phyloP scores from a whole-genome alignment of 2,888 invertebrate species.

The Glomeris marginata region DNA sequence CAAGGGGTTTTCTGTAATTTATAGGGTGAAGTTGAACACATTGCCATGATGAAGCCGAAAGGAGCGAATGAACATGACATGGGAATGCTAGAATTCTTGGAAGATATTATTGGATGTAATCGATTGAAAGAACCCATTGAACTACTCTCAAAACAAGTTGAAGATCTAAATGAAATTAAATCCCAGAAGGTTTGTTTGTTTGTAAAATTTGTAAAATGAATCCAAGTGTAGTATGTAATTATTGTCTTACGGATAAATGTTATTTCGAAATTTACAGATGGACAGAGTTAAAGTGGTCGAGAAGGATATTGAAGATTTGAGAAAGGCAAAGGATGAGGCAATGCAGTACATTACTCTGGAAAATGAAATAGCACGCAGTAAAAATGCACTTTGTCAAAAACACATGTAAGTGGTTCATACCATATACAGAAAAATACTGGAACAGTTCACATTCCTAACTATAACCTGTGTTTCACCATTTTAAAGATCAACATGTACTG shows the following conservation, averaged over 20 bases:
- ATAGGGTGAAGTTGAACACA: conserved; percentile 97
- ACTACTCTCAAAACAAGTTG: conserved; percentile 53
- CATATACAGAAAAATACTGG: too few relatives aligned
- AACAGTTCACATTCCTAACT: too few relatives aligned
- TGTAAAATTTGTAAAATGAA: too few relatives aligned
- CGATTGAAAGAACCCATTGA: conserved; percentile 56
- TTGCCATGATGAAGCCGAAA: conserved; percentile 97
- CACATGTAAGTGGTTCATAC: conserved; percentile 45
- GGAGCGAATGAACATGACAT: conserved; percentile 66
- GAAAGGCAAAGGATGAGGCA: conserved; percentile 62
- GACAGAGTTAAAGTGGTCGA: conserved; percentile 70
- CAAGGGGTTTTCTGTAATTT: conserved; percentile 15
- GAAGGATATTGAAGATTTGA: conserved; percentile 60
- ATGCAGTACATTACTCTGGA: conserved; percentile 60
- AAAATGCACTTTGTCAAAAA: conserved; percentile 56
- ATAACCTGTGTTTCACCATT: too few relatives aligned
- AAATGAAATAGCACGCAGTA: conserved; percentile 52
- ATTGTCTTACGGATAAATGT: neutral
- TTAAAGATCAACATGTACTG: too few relatives aligned
- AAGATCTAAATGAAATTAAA: conserved; percentile 52
- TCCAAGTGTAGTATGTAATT: neutral
- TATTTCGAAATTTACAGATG: conserved; percentile 30
- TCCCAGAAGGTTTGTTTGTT: conserved; percentile 51
- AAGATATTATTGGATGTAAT: conserved; percentile 85
- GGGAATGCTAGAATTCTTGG: conserved; percentile 95